Conservation (phyloP, 2,797 vertebrate species). For the Peromyscus nudipes region DNA sequence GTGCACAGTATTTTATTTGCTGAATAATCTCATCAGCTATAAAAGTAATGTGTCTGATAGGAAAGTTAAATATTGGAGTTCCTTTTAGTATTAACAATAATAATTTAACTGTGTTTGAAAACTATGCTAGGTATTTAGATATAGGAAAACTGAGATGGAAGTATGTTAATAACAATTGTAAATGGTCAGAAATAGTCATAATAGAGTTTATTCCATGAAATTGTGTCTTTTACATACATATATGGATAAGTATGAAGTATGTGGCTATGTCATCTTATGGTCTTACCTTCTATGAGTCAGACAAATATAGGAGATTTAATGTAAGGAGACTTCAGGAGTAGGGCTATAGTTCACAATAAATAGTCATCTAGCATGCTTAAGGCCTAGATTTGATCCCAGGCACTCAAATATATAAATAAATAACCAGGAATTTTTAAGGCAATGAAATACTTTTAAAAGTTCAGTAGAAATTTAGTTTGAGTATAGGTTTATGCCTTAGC, state of each 20-base stretch:
- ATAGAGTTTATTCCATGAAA: not conserved
- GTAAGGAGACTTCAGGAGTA: not conserved
- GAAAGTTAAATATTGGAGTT: not conserved
- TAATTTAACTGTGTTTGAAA: slow-evolving; percentile 2
- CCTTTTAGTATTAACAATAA: slow-evolving; percentile 21
- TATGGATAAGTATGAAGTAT: not conserved
- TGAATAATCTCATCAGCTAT: not conserved
- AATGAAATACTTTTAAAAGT: not conserved
- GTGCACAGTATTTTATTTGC: not conserved
- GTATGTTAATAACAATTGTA: not conserved
- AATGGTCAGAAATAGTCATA: not conserved
- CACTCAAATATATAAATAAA: not conserved
- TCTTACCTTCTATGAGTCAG: not conserved
- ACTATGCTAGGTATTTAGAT: not conserved
- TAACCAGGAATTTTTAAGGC: not conserved
- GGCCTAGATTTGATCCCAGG: not conserved
- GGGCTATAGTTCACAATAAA: not conserved
- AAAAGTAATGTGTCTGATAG: not conserved
- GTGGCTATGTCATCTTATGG: not conserved
- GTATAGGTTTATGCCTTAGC: not conserved
- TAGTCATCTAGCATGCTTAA: not conserved
- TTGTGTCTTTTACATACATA: not conserved
- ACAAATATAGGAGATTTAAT: not conserved
- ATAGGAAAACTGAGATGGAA: not conserved
- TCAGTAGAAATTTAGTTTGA: not conserved